These are phyloP conservation scores for Parnassius apollo DNA, from an alignment of 2,888 invertebrate genomes.

Conservation along the genomic window DNA sequence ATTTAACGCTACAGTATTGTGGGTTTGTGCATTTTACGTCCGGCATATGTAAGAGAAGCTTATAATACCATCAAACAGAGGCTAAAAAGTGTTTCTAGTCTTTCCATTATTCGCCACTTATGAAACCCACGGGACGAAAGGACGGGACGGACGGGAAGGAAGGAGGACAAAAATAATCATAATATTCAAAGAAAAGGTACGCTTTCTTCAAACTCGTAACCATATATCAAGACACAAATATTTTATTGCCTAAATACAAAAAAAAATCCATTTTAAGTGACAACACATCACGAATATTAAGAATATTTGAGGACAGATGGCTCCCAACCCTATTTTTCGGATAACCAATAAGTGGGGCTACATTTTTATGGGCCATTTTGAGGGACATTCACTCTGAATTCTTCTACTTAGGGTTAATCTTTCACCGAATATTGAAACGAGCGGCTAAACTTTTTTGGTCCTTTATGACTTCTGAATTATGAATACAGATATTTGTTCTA, in stretches of 20 bases:
- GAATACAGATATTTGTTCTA: background rate
- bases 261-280: constrained; percentile 9
- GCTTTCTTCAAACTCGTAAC: too few relatives aligned
- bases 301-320: constrained; percentile 45
- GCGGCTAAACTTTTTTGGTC: constrained; percentile 53
- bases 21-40: too few relatives aligned
- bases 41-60: too few relatives aligned
- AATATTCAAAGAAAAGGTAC: too few relatives aligned
- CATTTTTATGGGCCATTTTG: constrained; percentile 64
- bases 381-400: constrained; percentile 62
- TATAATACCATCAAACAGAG: too few relatives aligned
- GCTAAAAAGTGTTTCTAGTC: too few relatives aligned
- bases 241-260: background rate
- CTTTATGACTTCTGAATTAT: constrained; percentile 42
- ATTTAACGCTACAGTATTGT: too few relatives aligned
- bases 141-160: too few relatives aligned
- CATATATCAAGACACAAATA: too few relatives aligned
- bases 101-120: too few relatives aligned
- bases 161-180: too few relatives aligned
- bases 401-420: constrained; percentile 65
- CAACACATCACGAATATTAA: constrained; percentile 30
- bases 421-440: constrained; percentile 62
- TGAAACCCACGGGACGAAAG: too few relatives aligned
- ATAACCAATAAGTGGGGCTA: constrained; percentile 62
- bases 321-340: constrained; percentile 48